Evolutionary conservation across 2,113 vertebrate species (phyloP), one percentile per base, ranked within the genome.

Genomic region (Ciconia boyciana): DNA sequence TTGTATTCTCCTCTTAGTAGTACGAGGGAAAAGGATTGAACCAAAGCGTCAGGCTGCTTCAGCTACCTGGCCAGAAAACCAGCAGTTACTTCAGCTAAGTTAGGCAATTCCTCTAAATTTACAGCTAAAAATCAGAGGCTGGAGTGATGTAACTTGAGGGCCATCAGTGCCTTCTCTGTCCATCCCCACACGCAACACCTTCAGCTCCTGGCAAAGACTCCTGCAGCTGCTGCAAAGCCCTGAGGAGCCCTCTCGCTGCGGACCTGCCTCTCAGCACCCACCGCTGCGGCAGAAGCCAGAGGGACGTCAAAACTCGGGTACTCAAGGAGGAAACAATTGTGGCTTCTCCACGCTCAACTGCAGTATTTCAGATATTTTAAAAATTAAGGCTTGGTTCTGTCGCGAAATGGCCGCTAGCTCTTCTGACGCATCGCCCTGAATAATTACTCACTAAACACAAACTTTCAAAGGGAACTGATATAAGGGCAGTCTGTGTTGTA

Each of bases 351-450:
- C 31, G 48, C 43, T 96, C 60, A 78, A 69, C 36, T 83, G 64
- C 58, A 93, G 87, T 57, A 91, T 96, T 94, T 88, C 32, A 96
- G 95, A 17, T 95, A 96, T 95, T 86, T 91, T 83, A 95, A 93
- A 94, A 94, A 97, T 95, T 81, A 95, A 87, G 93, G 96, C 82
- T 95, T 90, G 94, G 91, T 83, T 84, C 62, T 78, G 49, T 29
- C 0, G 2, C 58, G 71, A 78, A 76, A 86, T 3, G 11, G 87
- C 68, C 0, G 6, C 32, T 83, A 51, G 68, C 55, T 79, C 79
- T 80, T 78, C 49, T 92, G 83, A 92, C 13, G 8, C 29, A 58
- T 76, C 7, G 1, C 36, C n/a, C 61, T 75, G n/a, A 91, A 76
- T 51, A 93, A 91, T 72, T 55, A 85, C 65, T 76, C 0, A 0